phyloP scores from a whole-genome alignment of 2,113 vertebrate genomes.

The Sciurus niger region DNA sequence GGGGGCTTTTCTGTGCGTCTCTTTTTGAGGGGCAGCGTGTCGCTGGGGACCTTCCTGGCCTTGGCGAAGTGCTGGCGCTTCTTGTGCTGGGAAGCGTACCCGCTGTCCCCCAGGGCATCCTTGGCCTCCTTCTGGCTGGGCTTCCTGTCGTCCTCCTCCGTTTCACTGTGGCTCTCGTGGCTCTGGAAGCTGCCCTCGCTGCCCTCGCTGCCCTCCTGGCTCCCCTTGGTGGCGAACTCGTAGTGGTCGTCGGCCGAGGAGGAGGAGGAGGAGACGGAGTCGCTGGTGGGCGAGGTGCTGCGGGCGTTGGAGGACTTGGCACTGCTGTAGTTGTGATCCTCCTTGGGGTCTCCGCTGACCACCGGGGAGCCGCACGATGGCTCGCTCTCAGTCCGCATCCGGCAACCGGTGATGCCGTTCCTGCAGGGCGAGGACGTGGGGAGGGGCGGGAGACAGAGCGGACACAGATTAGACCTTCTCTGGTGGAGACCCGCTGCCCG shows the following conservation, averaged over 20 bases:
- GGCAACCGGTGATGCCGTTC: slow-evolving; percentile 92
- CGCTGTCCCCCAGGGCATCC: slow-evolving; percentile 94
- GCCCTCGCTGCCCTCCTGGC: slow-evolving; percentile 90
- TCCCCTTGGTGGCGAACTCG: slow-evolving; percentile 89
- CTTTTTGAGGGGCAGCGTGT: slow-evolving; percentile 99
- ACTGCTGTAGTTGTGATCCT: slow-evolving; percentile 98
- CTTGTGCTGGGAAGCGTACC: slow-evolving; percentile 93
- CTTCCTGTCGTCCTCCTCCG: slow-evolving; percentile 94
- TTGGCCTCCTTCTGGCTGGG: slow-evolving; percentile 93
- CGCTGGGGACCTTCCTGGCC: slow-evolving; percentile 93
- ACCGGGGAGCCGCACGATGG: slow-evolving; percentile 93
- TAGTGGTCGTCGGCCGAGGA: slow-evolving; percentile 91
- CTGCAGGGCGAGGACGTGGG: slow-evolving; percentile 75
- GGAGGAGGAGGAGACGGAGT: slow-evolving; percentile 88
- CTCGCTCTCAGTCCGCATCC: slow-evolving; percentile 93
- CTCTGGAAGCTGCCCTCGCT: slow-evolving; percentile 91
- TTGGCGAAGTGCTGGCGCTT: slow-evolving; percentile 96
- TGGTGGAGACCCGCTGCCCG: neutral
- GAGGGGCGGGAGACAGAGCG: neutral
- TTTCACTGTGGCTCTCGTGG: slow-evolving; percentile 92
- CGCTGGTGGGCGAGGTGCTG: slow-evolving; percentile 90
- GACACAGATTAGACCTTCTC: slow-evolving; percentile 16
- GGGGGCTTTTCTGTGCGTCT: slow-evolving; percentile 96
- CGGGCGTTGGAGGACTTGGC: slow-evolving; percentile 93
- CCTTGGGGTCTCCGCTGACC: slow-evolving; percentile 95